Evolutionary conservation across 1,140 invertebrate species (phyloP).

Genomic region (Drosophila prosaltans): DNA sequence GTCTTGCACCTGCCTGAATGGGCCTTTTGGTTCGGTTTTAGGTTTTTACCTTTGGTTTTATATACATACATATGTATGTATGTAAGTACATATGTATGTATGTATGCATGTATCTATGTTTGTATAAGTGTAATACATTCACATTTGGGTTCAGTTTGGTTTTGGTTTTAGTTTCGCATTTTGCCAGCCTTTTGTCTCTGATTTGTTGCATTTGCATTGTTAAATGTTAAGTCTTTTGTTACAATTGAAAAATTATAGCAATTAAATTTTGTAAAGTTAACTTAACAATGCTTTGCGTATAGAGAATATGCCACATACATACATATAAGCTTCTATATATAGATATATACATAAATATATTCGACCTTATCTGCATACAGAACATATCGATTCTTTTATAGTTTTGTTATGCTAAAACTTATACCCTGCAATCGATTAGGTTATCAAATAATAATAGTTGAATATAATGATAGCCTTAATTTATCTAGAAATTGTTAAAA

Average conservation of each 20-base stretch:
- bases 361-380: too few relatives aligned
- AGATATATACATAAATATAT: too few relatives aligned
- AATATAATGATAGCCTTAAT: too few relatives aligned
- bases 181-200: constrained; percentile 41
- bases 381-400: too few relatives aligned
- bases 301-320: background rate
- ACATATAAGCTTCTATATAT: too few relatives aligned
- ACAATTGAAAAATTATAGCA: constrained; percentile 76
- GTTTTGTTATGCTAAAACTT: too few relatives aligned
- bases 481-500: too few relatives aligned
- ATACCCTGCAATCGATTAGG: too few relatives aligned
- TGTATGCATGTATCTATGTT: too few relatives aligned
- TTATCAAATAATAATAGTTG: too few relatives aligned
- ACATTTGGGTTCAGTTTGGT: constrained; percentile 40
- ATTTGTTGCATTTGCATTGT: constrained; percentile 61
- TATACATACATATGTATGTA: too few relatives aligned
- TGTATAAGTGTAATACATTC: constrained; percentile 19
- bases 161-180: constrained; percentile 44
- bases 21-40: constrained; percentile 15
- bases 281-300: background rate
- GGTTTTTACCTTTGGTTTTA: constrained; percentile 19
- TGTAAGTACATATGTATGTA: too few relatives aligned
- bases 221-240: constrained; percentile 56
- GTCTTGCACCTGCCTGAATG: constrained; percentile 54
- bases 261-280: constrained; percentile 54